A percentile compares a stretch with the other conserved stretches of the same genome.
phyloP scores from a whole-genome alignment of 2,113 vertebrate genomes.

The Ceyx margarethae region DNA sequence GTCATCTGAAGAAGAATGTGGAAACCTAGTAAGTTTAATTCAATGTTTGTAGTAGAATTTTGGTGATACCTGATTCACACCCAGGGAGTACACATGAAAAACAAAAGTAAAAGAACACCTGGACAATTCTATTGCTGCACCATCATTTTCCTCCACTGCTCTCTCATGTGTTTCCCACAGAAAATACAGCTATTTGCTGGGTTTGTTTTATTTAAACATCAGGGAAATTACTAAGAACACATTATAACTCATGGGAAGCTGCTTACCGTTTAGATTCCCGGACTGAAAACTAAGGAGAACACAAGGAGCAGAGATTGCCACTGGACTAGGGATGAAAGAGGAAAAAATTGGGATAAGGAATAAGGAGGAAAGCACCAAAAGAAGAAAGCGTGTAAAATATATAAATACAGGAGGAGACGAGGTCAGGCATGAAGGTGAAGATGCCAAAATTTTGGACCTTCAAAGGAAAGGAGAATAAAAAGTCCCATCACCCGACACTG shows the following conservation, averaged over 20 bases:
- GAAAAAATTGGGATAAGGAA: accelerated
- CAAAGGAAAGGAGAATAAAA: background rate
- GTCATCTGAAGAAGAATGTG: conserved; percentile 22
- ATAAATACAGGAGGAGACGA: background rate
- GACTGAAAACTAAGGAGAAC: background rate
- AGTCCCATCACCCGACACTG: background rate
- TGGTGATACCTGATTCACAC: background rate
- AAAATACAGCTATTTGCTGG: background rate
- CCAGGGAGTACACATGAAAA: accelerated
- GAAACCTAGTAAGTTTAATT: background rate
- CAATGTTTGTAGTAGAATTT: background rate
- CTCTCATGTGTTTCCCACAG: background rate
- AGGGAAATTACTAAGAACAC: background rate
- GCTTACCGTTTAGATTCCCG: background rate
- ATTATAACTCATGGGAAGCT: background rate
- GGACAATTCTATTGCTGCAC: background rate
- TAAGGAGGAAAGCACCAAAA: background rate
- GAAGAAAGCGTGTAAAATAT: background rate
- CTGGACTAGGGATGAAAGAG: accelerated
- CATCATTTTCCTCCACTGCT: background rate
- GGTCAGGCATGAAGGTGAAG: background rate
- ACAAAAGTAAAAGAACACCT: background rate
- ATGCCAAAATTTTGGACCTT: background rate
- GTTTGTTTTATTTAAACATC: background rate
- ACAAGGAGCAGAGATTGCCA: background rate